Conservation (phyloP, 1,140 invertebrate genomes). For the Piezodorus guildinii region DNA sequence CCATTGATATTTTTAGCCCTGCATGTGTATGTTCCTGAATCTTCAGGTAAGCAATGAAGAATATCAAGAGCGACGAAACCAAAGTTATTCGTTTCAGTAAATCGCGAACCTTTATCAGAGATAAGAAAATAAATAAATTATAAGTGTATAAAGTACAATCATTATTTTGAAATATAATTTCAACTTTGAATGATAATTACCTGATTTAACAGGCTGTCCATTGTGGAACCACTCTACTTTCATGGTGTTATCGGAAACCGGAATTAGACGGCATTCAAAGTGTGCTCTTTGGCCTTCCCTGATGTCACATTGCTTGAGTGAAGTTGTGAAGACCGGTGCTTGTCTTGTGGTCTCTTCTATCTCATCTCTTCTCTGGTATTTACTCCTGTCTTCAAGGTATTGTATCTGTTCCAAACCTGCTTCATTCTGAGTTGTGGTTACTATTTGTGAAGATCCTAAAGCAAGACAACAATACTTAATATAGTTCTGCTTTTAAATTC, state of each 20-base stretch:
- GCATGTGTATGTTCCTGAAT: conserved; percentile 83
- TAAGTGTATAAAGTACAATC: not conserved
- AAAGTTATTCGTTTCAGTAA: conserved; percentile 87
- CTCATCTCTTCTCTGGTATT: conserved; percentile 57
- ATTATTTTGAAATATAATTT: not conserved
- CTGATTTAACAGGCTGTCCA: conserved; percentile 70
- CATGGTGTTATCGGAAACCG: conserved; percentile 91
- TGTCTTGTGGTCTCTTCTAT: conserved; percentile 75
- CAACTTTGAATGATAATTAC: conserved; percentile 21
- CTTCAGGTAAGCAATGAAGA: conserved; percentile 80
- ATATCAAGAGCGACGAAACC: conserved; percentile 89
- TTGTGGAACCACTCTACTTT: conserved; percentile 98
- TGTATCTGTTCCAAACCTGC: conserved; percentile 75
- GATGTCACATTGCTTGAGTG: conserved; percentile 79
- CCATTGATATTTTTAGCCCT: conserved; percentile 75
- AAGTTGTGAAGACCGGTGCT: conserved; percentile 81
- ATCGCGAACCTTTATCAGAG: conserved; percentile 52
- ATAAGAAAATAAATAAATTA: not conserved
- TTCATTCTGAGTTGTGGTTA: conserved; percentile 74
- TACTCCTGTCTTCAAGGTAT: conserved; percentile 69
- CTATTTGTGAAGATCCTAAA: conserved; percentile 50
- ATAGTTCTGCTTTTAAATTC: not conserved
- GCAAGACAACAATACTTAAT: not conserved
- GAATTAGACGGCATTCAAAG: conserved; percentile 90
- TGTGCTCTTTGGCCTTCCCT: conserved; percentile 91